Evolutionary conservation across 2,888 invertebrate genomes (phyloP).

Genomic region (Prosapia bicincta): DNA sequence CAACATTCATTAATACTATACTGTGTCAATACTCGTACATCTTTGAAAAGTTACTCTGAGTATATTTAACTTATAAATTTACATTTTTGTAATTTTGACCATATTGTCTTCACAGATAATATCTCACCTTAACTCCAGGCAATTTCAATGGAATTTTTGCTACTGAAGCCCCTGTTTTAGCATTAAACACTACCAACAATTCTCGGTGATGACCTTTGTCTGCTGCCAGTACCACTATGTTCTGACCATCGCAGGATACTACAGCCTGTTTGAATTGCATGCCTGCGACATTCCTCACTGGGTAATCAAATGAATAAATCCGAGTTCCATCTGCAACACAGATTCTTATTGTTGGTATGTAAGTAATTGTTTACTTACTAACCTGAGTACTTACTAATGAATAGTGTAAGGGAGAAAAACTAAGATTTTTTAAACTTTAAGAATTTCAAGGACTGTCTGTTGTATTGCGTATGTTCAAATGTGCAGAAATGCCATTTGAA

Average conservation of each 20-base stretch:
- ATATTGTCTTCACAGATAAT: no score
- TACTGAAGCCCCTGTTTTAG: conserved; percentile 65
- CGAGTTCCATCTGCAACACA: conserved; percentile 61
- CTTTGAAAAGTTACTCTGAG: no score
- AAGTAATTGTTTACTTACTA: background rate
- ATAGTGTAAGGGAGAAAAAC: no score
- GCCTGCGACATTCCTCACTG: conserved; percentile 67
- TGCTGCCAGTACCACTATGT: conserved; percentile 73
- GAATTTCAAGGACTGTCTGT: no score
- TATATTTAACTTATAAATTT: no score
- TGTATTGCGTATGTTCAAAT: no score
- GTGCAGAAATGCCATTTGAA: no score
- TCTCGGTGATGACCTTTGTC: conserved; percentile 74
- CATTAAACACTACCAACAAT: conserved; percentile 78
- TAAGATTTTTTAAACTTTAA: no score
- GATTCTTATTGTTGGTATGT: background rate
- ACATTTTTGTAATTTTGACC: no score
- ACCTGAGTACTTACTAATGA: no score
- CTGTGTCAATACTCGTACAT: no score
- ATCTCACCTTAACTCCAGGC: conserved; percentile 54
- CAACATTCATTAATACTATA: no score
- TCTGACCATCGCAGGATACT: conserved; percentile 75
- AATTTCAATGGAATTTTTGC: conserved; percentile 53
- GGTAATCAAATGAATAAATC: conserved; percentile 79
- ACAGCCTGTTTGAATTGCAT: conserved; percentile 71